These are phyloP conservation scores for Pica pica DNA, from an alignment of 2,113 vertebrate species.

Conservation along the genomic window DNA sequence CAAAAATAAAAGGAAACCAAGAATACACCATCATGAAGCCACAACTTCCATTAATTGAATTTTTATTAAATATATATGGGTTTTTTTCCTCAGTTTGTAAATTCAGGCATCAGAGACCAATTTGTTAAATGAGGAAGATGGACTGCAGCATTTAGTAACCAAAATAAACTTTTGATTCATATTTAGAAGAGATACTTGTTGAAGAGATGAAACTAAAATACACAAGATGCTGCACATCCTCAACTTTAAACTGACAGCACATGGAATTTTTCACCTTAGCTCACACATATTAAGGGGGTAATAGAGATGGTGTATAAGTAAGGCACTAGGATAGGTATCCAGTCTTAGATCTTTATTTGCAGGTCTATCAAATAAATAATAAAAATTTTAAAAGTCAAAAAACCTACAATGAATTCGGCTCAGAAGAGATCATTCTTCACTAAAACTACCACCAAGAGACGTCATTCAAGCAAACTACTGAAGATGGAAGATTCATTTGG, in stretches of 20 bases:
- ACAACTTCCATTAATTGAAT: background rate
- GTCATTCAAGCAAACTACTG: background rate
- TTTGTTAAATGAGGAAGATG: background rate
- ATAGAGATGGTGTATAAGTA: background rate
- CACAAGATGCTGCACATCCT: background rate
- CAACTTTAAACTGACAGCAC: background rate
- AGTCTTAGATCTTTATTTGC: slow-evolving; percentile 28
- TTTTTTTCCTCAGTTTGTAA: background rate
- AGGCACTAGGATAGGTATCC: background rate
- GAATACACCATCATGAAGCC: background rate
- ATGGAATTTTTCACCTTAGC: background rate
- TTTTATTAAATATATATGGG: background rate
- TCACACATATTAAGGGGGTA: background rate
- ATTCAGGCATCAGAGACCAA: background rate
- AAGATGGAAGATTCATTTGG: background rate
- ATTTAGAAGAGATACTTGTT: background rate
- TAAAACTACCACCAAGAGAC: background rate
- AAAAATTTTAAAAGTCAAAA: background rate
- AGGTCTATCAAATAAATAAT: background rate
- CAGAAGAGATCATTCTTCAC: background rate
- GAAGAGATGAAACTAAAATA: background rate
- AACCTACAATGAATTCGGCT: background rate
- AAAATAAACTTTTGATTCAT: background rate
- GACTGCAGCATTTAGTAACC: background rate
- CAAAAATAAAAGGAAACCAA: background rate